These are phyloP conservation scores for Varanus komodoensis DNA, from an alignment of 2,113 vertebrate genomes.

Conservation along the genomic window DNA sequence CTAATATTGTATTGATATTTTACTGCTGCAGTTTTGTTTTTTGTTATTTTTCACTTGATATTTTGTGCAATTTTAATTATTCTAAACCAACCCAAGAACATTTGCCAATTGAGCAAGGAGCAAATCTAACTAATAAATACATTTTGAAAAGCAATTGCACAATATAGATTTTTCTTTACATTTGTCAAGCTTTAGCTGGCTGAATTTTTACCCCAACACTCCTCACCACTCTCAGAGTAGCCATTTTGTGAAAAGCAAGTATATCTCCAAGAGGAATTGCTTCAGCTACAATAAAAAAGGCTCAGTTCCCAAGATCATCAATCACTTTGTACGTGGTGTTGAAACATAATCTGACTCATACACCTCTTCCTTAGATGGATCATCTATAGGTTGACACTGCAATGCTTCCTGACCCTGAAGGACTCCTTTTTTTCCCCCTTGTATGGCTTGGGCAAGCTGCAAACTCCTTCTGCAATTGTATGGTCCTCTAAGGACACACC, in stretches of 20 bases:
- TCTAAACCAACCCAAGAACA: too few relatives aligned
- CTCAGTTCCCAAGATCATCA: not conserved
- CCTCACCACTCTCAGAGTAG: not conserved
- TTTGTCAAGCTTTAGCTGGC: not conserved
- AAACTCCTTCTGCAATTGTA: not conserved
- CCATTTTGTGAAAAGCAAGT: not conserved
- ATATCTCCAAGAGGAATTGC: not conserved
- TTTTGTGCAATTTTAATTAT: too few relatives aligned
- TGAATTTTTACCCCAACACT: not conserved
- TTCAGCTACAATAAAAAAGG: not conserved
- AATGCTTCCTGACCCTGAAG: not conserved
- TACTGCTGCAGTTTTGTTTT: too few relatives aligned
- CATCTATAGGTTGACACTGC: not conserved
- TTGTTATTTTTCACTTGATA: too few relatives aligned
- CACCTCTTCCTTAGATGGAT: not conserved
- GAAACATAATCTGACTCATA: constrained; percentile 9
- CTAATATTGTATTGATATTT: too few relatives aligned
- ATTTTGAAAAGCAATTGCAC: not conserved
- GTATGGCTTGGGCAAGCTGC: too few relatives aligned
- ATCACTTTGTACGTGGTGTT: not conserved
- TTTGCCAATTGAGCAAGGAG: too few relatives aligned
- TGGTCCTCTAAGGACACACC: not conserved
- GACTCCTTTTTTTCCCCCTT: not conserved
- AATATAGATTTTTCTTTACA: not conserved
- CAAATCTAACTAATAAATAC: too few relatives aligned